Evolutionary conservation across 2,797 vertebrate species (phyloP), one percentile per base, ranked within the genome.

Genomic region (Chloroceryle amazona): DNA sequence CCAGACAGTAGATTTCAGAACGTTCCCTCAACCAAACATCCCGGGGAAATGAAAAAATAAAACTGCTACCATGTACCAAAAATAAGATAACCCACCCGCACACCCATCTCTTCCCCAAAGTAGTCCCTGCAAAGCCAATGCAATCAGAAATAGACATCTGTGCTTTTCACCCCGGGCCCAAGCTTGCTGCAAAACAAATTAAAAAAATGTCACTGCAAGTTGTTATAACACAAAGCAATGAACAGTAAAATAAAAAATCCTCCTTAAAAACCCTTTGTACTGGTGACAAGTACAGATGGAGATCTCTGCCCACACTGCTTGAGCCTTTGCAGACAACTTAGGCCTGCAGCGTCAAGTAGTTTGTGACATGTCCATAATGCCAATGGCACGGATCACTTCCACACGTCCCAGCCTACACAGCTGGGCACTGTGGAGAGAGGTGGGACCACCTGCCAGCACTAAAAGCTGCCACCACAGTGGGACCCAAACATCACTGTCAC

Each of bases 171-270:
- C 92, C 95, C 86, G 85, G 70, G 91, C 75, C 83, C 81, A 85
- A 93, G 90, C 82, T 91, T 39, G 31, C 92, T 83, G 83, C 85
- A 95, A 93, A 86, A 62, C 57, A 86, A 93, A 82, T 31, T 23
- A 31, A 60, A 65, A 62, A 84, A 65, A 70, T 5, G 79, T 97
- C 95, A 98, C 97, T 95, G 97, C 95, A 96, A 97, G 96, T 97
- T 97, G 97, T 96, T 97, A 23, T 85, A 97, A 98, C 97, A 96
- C 89, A 98, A 97, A 97, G 96, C 96, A 97, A 98, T 57, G 92
- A 96, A 86, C 95, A 97, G 94, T 68, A 92, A 97, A 97, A 91
- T 74, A 74, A 97, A 65, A 93, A 81, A 74, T 74, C 94, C 93
- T 97, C 95, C 97, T 97, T 92, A 88, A 96, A 96, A 97, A 12